Evolutionary conservation across 2,888 invertebrate genomes (phyloP).

Genomic region (Microplitis manilae): DNA sequence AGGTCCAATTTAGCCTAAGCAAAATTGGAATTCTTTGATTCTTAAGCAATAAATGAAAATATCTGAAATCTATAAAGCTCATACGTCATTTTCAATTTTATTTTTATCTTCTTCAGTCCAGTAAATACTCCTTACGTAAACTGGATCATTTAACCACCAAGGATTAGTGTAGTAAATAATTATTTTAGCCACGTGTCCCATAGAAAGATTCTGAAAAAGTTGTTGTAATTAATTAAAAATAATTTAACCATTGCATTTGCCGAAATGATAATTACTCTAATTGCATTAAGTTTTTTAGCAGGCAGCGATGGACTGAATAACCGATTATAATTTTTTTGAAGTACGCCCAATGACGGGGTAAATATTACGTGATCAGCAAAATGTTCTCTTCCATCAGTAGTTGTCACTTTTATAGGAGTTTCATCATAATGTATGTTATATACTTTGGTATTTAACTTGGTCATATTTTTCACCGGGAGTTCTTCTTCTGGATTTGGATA

Average conservation of each 20-base stretch:
- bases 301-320: constrained; percentile 77
- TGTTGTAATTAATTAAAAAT: neutral
- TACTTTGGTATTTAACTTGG: constrained; percentile 57
- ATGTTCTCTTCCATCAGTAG: constrained; percentile 73
- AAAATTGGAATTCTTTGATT: no score
- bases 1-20: no score
- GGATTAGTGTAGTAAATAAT: constrained; percentile 76
- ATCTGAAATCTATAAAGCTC: constrained; percentile 18
- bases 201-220: constrained; percentile 73
- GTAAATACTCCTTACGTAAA: constrained; percentile 71
- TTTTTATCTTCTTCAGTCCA: constrained; percentile 74
- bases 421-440: constrained; percentile 55
- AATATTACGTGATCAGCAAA: constrained; percentile 78
- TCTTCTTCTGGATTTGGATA: constrained; percentile 60
- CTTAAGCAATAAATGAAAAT: no score
- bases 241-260: constrained; percentile 48
- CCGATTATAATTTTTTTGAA: constrained; percentile 75
- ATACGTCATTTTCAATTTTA: constrained; percentile 42
- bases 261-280: constrained; percentile 64
- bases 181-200: constrained; percentile 81
- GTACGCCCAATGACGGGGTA: constrained; percentile 80
- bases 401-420: constrained; percentile 50
- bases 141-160: constrained; percentile 76
- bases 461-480: constrained; percentile 60
- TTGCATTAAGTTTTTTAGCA: constrained; percentile 73